phyloP scores from a whole-genome alignment of 1,140 invertebrate genomes.

The Camponotus pennsylvanicus region DNA sequence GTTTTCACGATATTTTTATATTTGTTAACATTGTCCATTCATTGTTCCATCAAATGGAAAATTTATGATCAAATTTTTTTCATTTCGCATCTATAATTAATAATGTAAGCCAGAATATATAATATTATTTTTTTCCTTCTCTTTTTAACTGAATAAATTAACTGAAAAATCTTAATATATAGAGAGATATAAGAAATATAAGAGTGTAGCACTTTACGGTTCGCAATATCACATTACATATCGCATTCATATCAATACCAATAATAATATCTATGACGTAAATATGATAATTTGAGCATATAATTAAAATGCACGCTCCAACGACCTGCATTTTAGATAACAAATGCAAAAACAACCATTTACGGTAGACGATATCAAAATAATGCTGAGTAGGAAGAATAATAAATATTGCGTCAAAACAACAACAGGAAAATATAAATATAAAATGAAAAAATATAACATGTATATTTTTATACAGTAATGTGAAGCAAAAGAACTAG shows the following conservation, averaged over 20 bases:
- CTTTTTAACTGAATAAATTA: not conserved
- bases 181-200: not conserved
- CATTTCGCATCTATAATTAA: not conserved
- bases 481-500: not conserved
- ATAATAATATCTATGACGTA: slow-evolving; percentile 32
- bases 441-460: not conserved
- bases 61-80: not conserved
- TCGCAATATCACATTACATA: not conserved
- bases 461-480: not conserved
- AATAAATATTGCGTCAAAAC: not conserved
- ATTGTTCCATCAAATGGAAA: not conserved
- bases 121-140: not conserved
- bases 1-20: not conserved
- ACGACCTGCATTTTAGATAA: slow-evolving; percentile 27
- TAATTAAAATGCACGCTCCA: slow-evolving; percentile 1
- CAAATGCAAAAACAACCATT: slow-evolving; percentile 20
- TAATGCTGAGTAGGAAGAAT: not conserved
- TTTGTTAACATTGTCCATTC: not conserved
- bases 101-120: not conserved
- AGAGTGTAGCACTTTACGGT: not conserved
- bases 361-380: not conserved
- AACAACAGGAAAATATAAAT: not conserved
- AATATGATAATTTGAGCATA: slow-evolving; percentile 5
- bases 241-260: not conserved
- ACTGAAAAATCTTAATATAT: not conserved